Percentiles rank a stretch among this genome's conserved stretches.
These are phyloP conservation scores for Eonycteris spelaea DNA, from an alignment of 2,113 vertebrate genomes.

Conservation along the genomic window DNA sequence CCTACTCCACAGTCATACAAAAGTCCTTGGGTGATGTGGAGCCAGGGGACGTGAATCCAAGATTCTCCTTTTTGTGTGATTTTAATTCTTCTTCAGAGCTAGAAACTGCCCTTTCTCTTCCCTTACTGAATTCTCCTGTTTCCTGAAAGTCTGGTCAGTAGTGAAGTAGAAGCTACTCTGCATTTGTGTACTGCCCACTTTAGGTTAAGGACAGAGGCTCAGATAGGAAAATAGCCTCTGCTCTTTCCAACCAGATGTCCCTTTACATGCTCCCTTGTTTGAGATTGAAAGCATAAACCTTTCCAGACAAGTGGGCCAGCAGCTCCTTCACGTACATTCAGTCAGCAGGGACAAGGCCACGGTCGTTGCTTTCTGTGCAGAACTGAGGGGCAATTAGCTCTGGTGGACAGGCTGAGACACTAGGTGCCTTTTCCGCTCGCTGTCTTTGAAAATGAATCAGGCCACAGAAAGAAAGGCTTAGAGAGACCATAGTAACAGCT, in stretches of 20 bases:
- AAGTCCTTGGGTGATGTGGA: background rate
- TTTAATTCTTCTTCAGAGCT: background rate
- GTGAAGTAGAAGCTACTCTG: background rate
- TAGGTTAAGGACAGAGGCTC: background rate
- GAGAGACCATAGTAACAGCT: background rate
- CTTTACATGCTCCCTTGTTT: background rate
- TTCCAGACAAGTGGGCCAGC: background rate
- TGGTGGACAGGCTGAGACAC: background rate
- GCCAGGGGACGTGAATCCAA: background rate
- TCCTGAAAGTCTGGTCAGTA: background rate
- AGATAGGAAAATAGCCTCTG: background rate
- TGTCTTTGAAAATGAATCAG: conserved; percentile 45
- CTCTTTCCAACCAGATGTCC: background rate
- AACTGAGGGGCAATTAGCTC: background rate
- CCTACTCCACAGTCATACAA: background rate
- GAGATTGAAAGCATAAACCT: background rate
- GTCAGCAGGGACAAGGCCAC: background rate
- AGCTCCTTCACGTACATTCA: background rate
- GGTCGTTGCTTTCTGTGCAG: background rate
- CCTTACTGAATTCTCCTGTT: background rate
- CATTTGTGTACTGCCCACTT: background rate
- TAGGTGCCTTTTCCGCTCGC: background rate
- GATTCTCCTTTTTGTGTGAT: background rate
- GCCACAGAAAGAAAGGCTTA: conserved; percentile 4
- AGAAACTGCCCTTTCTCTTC: background rate